phyloP scores from a whole-genome alignment of 2,113 vertebrate genomes.

The Numenius arquata region DNA sequence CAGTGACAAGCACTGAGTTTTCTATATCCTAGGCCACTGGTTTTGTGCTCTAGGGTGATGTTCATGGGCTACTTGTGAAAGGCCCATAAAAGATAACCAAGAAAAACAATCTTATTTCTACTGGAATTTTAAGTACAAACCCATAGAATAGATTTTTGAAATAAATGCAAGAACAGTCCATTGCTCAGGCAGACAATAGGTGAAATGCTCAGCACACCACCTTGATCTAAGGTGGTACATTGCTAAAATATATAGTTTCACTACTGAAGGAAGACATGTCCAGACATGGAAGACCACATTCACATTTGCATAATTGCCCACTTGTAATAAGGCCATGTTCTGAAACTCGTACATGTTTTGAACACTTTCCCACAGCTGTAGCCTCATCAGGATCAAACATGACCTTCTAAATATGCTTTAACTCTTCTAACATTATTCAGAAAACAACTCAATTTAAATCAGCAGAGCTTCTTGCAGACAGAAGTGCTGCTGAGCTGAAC shows the following conservation, averaged over 20 bases:
- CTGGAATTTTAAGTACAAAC: not conserved
- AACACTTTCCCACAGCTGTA: not conserved
- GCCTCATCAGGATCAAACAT: not conserved
- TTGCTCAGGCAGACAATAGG: not conserved
- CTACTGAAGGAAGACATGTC: not conserved
- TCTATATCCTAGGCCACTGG: not conserved
- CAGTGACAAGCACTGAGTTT: not conserved
- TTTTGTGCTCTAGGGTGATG: not conserved
- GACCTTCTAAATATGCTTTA: slow-evolving; percentile 7
- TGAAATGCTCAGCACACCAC: not conserved
- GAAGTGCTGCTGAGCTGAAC: not conserved
- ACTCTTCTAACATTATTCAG: not conserved
- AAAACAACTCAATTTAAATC: not conserved
- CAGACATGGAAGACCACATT: not conserved
- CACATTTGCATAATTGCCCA: not conserved
- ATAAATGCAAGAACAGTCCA: not conserved
- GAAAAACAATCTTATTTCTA: not conserved
- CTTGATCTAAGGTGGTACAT: not conserved
- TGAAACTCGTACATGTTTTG: not conserved
- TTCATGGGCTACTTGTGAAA: not conserved
- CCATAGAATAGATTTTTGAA: not conserved
- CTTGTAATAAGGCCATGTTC: not conserved
- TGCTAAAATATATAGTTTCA: not conserved
- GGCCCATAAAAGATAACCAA: not conserved
- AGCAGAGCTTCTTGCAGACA: not conserved